Conservation (phyloP, 35 echinoderm and acorn worm species). For the Heliocidaris erythrogramma region DNA sequence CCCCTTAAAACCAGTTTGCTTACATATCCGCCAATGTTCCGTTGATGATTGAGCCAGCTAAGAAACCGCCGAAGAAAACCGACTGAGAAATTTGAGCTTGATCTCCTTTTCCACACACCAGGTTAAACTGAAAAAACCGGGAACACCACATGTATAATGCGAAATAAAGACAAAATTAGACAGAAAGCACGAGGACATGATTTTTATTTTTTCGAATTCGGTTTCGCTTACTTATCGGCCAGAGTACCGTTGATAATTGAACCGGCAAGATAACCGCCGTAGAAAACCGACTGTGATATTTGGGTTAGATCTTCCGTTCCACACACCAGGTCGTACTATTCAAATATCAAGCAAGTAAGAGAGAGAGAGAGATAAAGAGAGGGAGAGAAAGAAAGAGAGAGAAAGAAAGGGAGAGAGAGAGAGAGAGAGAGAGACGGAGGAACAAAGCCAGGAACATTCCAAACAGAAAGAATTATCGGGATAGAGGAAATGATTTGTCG, state of each 20-base stretch:
- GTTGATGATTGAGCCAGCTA: neutral
- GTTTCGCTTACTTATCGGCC: slow-evolving; percentile 63
- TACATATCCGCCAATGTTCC: slow-evolving; percentile 11
- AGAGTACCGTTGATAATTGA: slow-evolving; percentile 58
- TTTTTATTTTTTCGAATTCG: neutral
- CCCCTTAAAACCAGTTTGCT: no score
- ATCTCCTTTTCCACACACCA: slow-evolving; percentile 9
- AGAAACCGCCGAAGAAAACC: neutral
- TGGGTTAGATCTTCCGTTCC: slow-evolving; percentile 45
- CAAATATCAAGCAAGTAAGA: neutral
- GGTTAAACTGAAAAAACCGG: neutral
- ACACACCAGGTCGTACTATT: slow-evolving; percentile 67
- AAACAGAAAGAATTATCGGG: no score
- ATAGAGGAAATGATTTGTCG: no score
- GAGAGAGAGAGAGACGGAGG: neutral
- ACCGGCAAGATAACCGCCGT: slow-evolving; percentile 59
- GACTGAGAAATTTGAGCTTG: neutral
- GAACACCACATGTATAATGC: neutral
- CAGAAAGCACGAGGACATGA: no score
- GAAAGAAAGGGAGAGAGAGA: neutral
- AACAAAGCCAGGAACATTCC: no score
- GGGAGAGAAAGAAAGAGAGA: no score
- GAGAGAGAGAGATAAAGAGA: neutral
- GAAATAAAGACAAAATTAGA: no score
- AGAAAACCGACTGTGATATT: slow-evolving; percentile 70